Evolutionary conservation across 2,888 invertebrate genomes (phyloP).

Genomic region (Eristalis arbustorum): DNA sequence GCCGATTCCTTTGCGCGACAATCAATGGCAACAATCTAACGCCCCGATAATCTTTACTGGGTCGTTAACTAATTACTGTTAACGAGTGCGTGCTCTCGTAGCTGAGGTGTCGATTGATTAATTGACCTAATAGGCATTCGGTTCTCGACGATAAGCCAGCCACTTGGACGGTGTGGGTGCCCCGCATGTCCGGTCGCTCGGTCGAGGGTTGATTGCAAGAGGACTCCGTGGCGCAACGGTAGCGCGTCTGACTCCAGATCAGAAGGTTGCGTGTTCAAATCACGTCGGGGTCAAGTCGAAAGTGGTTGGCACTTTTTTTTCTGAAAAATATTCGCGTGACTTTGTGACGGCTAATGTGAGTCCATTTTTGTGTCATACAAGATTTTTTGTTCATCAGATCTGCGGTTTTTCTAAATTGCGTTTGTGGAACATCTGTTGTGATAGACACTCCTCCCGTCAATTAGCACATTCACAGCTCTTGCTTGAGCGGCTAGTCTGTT

Average conservation of each 20-base stretch:
- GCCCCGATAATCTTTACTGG: constrained; percentile 6
- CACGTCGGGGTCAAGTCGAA: constrained; percentile 58
- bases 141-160: constrained; percentile 14
- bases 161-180: not conserved
- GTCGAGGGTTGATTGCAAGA: not conserved
- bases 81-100: not conserved
- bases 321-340: not conserved
- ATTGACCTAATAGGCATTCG: not conserved
- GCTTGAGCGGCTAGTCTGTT: no score
- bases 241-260: constrained; percentile 69
- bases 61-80: not conserved
- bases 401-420: no score
- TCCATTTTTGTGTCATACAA: no score
- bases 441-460: no score
- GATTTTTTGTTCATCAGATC: no score
- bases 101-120: not conserved
- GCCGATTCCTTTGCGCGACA: not conserved
- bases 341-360: no score
- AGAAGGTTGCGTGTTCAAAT: constrained; percentile 70
- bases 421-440: no score
- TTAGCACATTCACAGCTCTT: no score
- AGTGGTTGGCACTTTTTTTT: constrained; percentile 3
- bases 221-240: constrained; percentile 68
- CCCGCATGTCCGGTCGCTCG: not conserved
- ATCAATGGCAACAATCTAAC: constrained; percentile 12